Base-by-base conservation (phyloP, 2,797 vertebrate genomes). In the Catostomus latipinnis region DNA sequence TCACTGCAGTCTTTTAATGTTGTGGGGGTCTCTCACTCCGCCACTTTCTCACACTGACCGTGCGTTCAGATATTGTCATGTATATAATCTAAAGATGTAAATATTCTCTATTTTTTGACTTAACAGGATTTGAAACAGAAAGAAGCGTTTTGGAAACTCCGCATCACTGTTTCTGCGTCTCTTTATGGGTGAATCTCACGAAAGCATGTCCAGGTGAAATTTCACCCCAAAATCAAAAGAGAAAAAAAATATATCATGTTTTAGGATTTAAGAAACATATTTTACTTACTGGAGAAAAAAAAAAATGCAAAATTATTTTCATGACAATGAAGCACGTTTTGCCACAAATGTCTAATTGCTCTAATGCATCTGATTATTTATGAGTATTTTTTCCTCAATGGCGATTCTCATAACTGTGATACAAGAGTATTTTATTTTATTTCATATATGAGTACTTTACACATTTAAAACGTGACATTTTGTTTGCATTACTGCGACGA, bases 31-130 rank as follows among this genome's bases (percentile, higher is more conserved):
- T 79, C 50, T 76, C 66, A 58, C 67, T 43, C 66, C 70, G 43
- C 53, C 34, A 43, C 8, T 54, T 18, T 46, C 50, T 78, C 56
- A 71, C 52, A 16, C 18, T 62, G 78, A 48, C 61, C 81, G 67
- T 53, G 53, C 62, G 53, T 80, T 53, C 34, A 71, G 82, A 72
- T 85, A 72, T 82, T 77, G 71, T 74, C 78, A 76, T 84, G 82
- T 85, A 86, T 71, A 88, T 86, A 86, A 81, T 72, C 81, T 81
- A 85, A 70, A 86, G 77, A 86, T 84, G 85, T 88, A 87, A 82
- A 87, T 84, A 82, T 58, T 80, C 83, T 86, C 74, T 85, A 84
- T 88, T 88, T 87, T 87, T 87, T 58, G 86, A 87, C 72, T 63
- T 76, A 84, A 85, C 77, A 81, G 78, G 78, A 81, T 78, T 70